Evolutionary conservation across 2,888 invertebrate genomes (phyloP), one percentile per base, ranked within the genome.

Genomic region (Ormyrus labotus): DNA sequence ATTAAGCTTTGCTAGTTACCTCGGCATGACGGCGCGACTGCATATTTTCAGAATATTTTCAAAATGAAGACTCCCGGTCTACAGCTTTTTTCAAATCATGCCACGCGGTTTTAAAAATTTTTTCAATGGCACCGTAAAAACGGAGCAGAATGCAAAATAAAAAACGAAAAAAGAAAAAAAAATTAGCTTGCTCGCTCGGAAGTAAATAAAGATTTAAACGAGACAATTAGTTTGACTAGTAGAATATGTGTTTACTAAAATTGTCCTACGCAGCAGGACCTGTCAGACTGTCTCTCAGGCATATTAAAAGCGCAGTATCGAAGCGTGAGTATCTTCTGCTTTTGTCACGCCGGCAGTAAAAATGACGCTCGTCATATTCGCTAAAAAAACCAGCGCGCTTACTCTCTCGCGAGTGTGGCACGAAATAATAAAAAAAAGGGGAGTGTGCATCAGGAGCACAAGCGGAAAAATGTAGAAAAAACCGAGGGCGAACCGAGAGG

Each of bases 291-390:
- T 64, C 74, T 74, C 70, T 67, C 64, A 19, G 67, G 19, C 67
- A 61, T 67, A 78, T 80, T 80, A 80, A 77, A 77, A 80, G 45
- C 57, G 63, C 65, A 68, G 65, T 80, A 80, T 82, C 80, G 77
- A 80, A 82, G 76, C 80, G 67, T 61, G 65, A 80, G 80, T 69
- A 77, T 80, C 70, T 34, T 4, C 34, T 34, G 34, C 34, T 34
- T 34, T 34, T 34, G 34, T 34, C 34, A 34, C 34, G 34, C 34
- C 34, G 34, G 34, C 67, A 57, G 72, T 77, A 73, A 80, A 81
- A 82, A 77, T 80, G 77, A 34, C 34, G 34, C 34, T 34, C 34
- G 34, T 34, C 34, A 34, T 34, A 34, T 34, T 34, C 34, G 34
- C 34, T 82, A 76, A 80, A 82, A 82, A 80, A 77, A 68, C 72